Evolutionary conservation across 2,888 invertebrate species (phyloP).

Genomic region (Drosophila nigritarsus): DNA sequence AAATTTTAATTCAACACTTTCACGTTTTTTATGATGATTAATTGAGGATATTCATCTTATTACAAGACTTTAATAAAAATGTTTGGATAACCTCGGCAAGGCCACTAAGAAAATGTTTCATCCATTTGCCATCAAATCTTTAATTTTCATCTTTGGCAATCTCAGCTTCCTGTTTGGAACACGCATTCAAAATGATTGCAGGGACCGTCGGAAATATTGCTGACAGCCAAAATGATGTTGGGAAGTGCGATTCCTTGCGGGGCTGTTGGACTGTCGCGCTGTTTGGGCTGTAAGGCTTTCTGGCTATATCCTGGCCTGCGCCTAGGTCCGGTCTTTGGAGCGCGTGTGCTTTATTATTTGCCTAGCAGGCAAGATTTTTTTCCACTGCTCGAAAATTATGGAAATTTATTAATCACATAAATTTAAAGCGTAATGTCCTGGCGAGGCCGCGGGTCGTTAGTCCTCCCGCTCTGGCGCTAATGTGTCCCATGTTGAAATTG

Average conservation of each 20-base stretch:
- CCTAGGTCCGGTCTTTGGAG: conserved; percentile 46
- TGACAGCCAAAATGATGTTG: conserved; percentile 52
- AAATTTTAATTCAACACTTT: background rate
- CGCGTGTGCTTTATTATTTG: conserved; percentile 57
- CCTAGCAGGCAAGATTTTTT: conserved; percentile 48
- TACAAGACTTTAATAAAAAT: conserved; percentile 2
- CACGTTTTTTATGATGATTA: background rate
- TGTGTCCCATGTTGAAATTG: conserved; percentile 74
- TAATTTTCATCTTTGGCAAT: conserved; percentile 75
- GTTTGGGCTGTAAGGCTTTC: background rate
- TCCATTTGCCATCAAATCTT: conserved; percentile 59
- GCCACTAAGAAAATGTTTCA: conserved; percentile 1
- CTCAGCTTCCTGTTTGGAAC: conserved; percentile 51
- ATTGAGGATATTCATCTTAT: background rate
- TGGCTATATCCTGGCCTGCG: conserved; percentile 18
- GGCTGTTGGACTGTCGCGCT: conserved; percentile 28
- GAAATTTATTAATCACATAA: conserved; percentile 82
- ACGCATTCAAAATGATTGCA: conserved; percentile 41
- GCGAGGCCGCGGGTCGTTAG: conserved; percentile 59
- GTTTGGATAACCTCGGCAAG: conserved; percentile 1
- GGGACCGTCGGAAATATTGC: conserved; percentile 38
- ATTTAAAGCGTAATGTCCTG: conserved; percentile 78
- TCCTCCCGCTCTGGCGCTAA: conserved; percentile 63
- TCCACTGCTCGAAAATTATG: conserved; percentile 69
- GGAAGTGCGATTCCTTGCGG: conserved; percentile 48